A percentile compares a stretch with the other conserved stretches of the same genome.
Conservation (phyloP, 2,797 vertebrate species). For the Neomorphus geoffroyi region DNA sequence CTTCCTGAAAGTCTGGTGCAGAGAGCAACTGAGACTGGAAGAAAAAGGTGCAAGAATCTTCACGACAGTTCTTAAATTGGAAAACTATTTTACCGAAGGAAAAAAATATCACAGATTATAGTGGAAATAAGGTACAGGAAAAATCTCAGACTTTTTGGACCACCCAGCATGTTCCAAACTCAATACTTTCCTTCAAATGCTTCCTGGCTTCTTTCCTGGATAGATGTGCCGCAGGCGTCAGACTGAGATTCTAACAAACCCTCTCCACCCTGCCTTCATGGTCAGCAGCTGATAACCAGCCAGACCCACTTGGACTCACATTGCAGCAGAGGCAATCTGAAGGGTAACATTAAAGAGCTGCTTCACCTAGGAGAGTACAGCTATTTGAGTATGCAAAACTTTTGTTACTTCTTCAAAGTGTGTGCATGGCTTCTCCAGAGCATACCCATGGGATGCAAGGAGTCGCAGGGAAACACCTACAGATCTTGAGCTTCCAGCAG, state of each 20-base stretch:
- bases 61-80: not conserved
- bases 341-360: not conserved
- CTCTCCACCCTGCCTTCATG: not conserved
- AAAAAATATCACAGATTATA: not conserved
- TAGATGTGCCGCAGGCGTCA: not conserved
- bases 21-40: not conserved
- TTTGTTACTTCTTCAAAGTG: not conserved
- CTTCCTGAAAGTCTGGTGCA: not conserved
- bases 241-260: not conserved
- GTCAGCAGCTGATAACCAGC: constrained; percentile 9
- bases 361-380: not conserved
- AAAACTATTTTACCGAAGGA: not conserved
- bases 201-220: constrained; percentile 43
- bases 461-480: not conserved
- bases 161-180: constrained; percentile 28
- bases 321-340: not conserved
- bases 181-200: not conserved
- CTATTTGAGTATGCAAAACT: not conserved
- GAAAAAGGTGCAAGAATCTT: not conserved
- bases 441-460: no score
- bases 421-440: no score
- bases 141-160: constrained; percentile 8
- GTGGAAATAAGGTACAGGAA: not conserved
- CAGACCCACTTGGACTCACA: not conserved
- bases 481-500: not conserved